Conservation (phyloP, 2,113 vertebrate species). For the Mellivora capensis region DNA sequence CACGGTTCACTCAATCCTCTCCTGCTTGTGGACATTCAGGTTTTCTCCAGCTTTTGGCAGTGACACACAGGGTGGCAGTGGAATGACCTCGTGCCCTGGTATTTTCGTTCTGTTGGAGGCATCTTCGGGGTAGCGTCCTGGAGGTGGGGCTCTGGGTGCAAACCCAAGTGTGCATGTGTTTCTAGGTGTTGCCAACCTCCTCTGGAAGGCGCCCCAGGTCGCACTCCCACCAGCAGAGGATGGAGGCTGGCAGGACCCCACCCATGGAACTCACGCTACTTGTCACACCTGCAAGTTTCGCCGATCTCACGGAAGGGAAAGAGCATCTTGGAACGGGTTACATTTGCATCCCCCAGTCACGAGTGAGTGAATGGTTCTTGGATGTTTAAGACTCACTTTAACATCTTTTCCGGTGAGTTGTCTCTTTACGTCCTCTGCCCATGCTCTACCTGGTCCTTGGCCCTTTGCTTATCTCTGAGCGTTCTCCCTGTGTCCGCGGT, state of each 20-base stretch:
- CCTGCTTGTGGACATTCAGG: no score
- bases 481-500: fast-evolving
- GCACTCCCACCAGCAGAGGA: neutral
- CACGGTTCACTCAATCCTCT: no score
- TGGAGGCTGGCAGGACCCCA: neutral
- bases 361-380: fast-evolving
- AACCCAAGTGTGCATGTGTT: fast-evolving
- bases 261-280: fast-evolving
- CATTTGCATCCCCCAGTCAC: fast-evolving
- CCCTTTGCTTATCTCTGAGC: neutral
- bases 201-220: neutral
- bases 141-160: neutral
- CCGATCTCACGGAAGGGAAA: neutral
- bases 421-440: neutral
- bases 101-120: fast-evolving
- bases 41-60: neutral
- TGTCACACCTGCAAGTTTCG: neutral
- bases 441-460: neutral
- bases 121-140: neutral
- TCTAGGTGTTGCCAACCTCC: neutral
- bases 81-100: neutral
- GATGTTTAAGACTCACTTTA: neutral
- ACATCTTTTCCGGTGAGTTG: neutral
- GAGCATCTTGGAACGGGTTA: fast-evolving
- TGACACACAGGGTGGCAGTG: no score